These are phyloP conservation scores for Hyles lineata DNA, from an alignment of 2,888 invertebrate species.

Conservation along the genomic window DNA sequence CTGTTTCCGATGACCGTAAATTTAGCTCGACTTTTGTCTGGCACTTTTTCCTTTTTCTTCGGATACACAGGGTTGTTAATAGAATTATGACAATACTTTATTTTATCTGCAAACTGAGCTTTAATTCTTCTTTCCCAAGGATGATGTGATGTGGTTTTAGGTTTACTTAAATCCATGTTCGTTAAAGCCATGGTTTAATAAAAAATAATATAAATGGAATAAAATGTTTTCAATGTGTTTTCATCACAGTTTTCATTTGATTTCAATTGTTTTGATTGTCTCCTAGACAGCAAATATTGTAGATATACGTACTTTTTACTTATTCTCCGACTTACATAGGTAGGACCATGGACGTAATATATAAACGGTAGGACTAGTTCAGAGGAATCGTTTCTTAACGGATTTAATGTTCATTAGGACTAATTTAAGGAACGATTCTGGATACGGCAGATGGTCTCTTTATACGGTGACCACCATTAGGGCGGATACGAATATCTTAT, in stretches of 20 bases:
- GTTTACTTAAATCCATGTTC: constrained; percentile 43
- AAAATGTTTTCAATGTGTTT: background rate
- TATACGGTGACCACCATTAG: too few species aligned
- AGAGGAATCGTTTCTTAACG: too few species aligned
- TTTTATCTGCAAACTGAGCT: constrained; percentile 48
- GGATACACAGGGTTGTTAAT: constrained; percentile 65
- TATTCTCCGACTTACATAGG: too few species aligned
- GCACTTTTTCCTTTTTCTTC: constrained; percentile 45
- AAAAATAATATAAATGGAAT: background rate
- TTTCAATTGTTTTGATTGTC: constrained; percentile 6
- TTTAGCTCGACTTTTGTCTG: constrained; percentile 47
- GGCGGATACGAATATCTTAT: too few species aligned
- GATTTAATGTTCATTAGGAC: too few species aligned
- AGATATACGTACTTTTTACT: background rate
- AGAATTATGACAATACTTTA: constrained; percentile 71
- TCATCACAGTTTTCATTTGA: background rate
- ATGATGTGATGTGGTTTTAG: constrained; percentile 51
- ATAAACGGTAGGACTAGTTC: too few species aligned
- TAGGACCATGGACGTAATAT: too few species aligned
- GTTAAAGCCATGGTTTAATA: constrained; percentile 47
- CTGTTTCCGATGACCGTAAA: constrained; percentile 71
- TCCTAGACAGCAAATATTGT: background rate
- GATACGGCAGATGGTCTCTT: too few species aligned
- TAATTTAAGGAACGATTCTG: too few species aligned
- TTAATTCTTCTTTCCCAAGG: constrained; percentile 70